These are phyloP conservation scores for Garra rufa DNA, from an alignment of 2,113 vertebrate species.

Conservation along the genomic window DNA sequence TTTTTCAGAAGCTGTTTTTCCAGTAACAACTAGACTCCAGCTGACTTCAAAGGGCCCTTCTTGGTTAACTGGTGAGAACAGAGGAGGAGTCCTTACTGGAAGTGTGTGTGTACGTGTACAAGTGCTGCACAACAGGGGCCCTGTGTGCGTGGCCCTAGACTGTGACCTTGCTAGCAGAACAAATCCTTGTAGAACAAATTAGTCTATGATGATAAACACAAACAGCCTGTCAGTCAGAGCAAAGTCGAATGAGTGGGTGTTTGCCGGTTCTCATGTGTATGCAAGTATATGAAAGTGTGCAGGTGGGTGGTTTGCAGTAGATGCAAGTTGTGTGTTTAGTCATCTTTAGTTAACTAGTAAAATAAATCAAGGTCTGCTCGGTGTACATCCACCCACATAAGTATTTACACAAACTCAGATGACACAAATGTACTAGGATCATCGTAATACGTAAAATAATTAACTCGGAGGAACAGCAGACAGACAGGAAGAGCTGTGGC, in stretches of 20 bases:
- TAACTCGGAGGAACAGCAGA: neutral
- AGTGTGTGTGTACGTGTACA: neutral
- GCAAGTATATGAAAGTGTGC: conserved; percentile 7
- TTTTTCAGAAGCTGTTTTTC: conserved; percentile 41
- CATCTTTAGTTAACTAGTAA: conserved; percentile 36
- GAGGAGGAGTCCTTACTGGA: conserved; percentile 52
- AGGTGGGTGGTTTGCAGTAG: neutral
- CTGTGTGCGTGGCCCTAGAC: conserved; percentile 9
- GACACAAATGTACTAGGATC: conserved; percentile 24
- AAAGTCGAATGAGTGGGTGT: conserved; percentile 45
- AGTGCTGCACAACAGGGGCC: neutral
- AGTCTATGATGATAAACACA: conserved; percentile 30
- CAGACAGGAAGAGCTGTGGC: neutral
- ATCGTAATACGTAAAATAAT: neutral
- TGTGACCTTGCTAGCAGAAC: conserved; percentile 7
- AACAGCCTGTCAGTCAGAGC: conserved; percentile 34
- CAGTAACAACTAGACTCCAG: conserved; percentile 36
- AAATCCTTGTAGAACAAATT: conserved; percentile 34
- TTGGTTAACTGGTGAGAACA: conserved; percentile 43
- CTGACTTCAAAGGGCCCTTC: conserved; percentile 41
- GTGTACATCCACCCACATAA: conserved; percentile 18
- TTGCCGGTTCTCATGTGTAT: neutral
- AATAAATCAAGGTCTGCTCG: conserved; percentile 39
- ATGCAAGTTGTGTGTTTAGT: conserved; percentile 31
- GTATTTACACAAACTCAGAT: conserved; percentile 10